These are phyloP conservation scores for Hyperoplus immaculatus DNA, from an alignment of 2,797 vertebrate genomes.

Conservation along the genomic window DNA sequence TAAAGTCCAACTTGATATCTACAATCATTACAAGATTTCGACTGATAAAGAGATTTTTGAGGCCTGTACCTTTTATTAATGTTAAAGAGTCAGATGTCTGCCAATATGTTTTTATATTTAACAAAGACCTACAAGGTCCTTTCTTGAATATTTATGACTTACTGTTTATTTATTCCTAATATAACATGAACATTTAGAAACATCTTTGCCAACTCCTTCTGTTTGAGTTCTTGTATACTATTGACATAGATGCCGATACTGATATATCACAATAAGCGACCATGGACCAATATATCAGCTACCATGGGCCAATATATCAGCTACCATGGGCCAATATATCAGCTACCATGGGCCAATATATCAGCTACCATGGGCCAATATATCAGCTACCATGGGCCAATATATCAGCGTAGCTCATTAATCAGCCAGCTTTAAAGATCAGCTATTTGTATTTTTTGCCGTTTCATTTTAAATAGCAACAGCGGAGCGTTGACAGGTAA, in stretches of 20 bases:
- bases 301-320: too few species aligned
- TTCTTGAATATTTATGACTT: not conserved
- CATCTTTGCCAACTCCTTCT: not conserved
- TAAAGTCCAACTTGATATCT: not conserved
- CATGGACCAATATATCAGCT: too few species aligned
- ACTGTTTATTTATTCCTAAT: not conserved
- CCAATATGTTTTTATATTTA: not conserved
- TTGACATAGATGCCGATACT: not conserved
- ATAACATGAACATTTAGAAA: not conserved
- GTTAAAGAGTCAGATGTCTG: not conserved
- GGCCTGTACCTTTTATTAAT: not conserved
- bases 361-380: too few species aligned
- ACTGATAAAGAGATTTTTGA: not conserved
- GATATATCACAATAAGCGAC: not conserved
- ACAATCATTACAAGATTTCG: not conserved
- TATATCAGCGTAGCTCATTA: not conserved
- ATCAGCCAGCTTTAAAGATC: not conserved
- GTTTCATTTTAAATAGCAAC: not conserved
- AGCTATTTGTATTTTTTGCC: not conserved
- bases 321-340: too few species aligned
- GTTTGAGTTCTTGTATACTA: not conserved
- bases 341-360: too few species aligned
- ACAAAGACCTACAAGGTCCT: not conserved
- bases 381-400: too few species aligned
- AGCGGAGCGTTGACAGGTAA: not conserved